Conservation (phyloP, 2,888 invertebrate species). For the Orchesella flavescens region DNA sequence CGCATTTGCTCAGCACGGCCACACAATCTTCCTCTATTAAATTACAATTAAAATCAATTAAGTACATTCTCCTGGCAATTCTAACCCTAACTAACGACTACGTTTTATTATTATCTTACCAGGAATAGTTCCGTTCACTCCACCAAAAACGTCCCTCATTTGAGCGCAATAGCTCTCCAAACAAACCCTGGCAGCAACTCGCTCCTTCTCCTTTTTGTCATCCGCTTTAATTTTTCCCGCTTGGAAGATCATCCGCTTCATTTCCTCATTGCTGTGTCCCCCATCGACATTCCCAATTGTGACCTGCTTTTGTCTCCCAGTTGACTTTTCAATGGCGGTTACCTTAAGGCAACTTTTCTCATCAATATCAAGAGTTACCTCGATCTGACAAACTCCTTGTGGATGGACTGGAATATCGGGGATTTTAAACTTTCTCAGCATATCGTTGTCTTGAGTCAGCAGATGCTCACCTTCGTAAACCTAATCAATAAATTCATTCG, state of each 20-base stretch:
- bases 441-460: conserved; percentile 96
- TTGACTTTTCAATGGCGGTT: conserved; percentile 92
- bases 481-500: conserved; percentile 69
- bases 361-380: conserved; percentile 90
- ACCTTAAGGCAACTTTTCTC: conserved; percentile 98
- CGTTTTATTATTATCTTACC: conserved; percentile 75
- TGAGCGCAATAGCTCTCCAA: no score
- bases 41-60: no score
- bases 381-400: conserved; percentile 91
- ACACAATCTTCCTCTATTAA: no score
- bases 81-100: not conserved
- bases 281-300: conserved; percentile 80
- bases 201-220: conserved; percentile 78
- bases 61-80: no score
- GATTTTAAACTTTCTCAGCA: conserved; percentile 96
- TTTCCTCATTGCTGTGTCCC: conserved; percentile 79
- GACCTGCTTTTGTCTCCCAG: conserved; percentile 92
- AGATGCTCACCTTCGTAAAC: conserved; percentile 95
- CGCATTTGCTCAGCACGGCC: no score
- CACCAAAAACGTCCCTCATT: conserved; percentile 79
- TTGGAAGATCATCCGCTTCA: conserved; percentile 84
- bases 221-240: conserved; percentile 89
- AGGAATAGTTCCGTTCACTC: no score
- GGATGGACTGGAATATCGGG: conserved; percentile 96
- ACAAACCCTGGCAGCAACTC: no score